These are phyloP conservation scores for Craniophora ligustri DNA, from an alignment of 2,888 invertebrate species.

Conservation along the genomic window DNA sequence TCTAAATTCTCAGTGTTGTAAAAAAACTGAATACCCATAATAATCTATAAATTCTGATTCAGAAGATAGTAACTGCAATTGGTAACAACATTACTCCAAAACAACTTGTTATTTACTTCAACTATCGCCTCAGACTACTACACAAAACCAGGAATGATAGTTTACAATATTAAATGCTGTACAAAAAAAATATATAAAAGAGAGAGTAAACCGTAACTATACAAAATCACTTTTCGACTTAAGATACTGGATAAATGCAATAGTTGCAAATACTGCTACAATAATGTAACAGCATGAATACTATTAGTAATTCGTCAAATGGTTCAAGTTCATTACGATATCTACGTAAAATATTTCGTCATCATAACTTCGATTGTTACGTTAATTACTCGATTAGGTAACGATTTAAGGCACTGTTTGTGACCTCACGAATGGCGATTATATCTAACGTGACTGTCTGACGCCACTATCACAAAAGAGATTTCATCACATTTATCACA, in stretches of 20 bases:
- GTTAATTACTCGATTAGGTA: conserved; percentile 72
- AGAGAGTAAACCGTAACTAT: conserved; percentile 80
- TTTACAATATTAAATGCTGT: conserved; percentile 82
- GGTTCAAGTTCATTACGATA: conserved; percentile 66
- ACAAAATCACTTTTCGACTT: conserved; percentile 81
- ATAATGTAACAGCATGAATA: conserved; percentile 73
- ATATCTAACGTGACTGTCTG: conserved; percentile 84
- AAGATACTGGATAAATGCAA: conserved; percentile 85
- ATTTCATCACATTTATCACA: conserved; percentile 87
- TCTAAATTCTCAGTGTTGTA: conserved; percentile 31
- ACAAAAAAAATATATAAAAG: conserved; percentile 75
- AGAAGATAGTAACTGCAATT: conserved; percentile 82
- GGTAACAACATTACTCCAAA: conserved; percentile 82
- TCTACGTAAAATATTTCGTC: conserved; percentile 57
- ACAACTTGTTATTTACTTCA: conserved; percentile 64
- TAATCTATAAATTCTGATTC: conserved; percentile 63
- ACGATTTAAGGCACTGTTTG: conserved; percentile 72
- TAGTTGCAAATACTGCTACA: conserved; percentile 75
- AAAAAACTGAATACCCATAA: conserved; percentile 48
- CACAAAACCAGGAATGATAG: conserved; percentile 81
- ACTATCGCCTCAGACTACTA: conserved; percentile 50
- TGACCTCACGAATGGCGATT: conserved; percentile 72
- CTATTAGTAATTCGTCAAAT: conserved; percentile 75
- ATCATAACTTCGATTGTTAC: conserved; percentile 58
- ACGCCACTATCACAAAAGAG: conserved; percentile 86